Evolutionary conservation across 2,888 invertebrate species (phyloP).

Genomic region (Perdita meconis): DNA sequence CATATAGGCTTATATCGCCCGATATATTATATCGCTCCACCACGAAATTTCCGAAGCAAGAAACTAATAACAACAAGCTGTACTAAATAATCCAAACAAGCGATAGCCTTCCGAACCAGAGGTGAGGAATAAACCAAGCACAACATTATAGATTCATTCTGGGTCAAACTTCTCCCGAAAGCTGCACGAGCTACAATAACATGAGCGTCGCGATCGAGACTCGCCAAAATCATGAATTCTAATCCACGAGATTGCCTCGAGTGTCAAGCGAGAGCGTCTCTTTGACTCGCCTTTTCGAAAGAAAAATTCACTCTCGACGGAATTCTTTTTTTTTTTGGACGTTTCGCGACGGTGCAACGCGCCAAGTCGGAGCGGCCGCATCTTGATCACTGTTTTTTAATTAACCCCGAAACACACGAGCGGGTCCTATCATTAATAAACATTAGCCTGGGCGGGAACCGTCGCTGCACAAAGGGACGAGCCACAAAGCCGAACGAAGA

Average conservation of each 20-base stretch:
- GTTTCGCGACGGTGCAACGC: neutral
- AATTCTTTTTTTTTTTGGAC: neutral
- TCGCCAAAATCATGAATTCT: neutral
- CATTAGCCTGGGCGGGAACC: slow-evolving; percentile 8
- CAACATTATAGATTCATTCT: no score
- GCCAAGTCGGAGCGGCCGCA: slow-evolving; percentile 9
- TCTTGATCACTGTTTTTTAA: slow-evolving; percentile 32
- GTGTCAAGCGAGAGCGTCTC: neutral
- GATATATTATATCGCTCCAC: no score
- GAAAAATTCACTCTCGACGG: neutral
- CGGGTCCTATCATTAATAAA: slow-evolving; percentile 35
- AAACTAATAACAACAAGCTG: no score
- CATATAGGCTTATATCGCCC: no score
- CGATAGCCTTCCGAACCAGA: no score
- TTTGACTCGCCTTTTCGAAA: slow-evolving; percentile 2
- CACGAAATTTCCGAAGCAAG: no score
- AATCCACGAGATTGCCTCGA: slow-evolving; percentile 15
- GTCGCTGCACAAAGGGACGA: slow-evolving; percentile 36
- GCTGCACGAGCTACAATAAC: neutral
- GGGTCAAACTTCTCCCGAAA: no score
- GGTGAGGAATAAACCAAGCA: no score
- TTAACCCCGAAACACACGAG: slow-evolving; percentile 29
- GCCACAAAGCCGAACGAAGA: slow-evolving; percentile 40
- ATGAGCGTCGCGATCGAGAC: neutral
- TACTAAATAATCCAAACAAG: no score